phyloP scores from a whole-genome alignment of 1,140 invertebrate species.

The Manduca sexta region DNA sequence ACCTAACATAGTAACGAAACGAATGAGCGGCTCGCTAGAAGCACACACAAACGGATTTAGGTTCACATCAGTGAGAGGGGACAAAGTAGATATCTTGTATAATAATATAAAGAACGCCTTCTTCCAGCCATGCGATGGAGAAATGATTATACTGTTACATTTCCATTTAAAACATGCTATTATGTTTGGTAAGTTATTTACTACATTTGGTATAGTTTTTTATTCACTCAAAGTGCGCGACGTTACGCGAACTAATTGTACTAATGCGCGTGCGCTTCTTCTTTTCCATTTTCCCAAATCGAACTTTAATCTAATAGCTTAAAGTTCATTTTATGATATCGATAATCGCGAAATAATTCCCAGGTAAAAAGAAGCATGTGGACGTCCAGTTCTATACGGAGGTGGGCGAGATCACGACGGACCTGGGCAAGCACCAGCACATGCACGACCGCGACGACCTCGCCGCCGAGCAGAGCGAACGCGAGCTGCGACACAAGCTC shows the following conservation, averaged over 20 bases:
- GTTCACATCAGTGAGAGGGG: slow-evolving; percentile 97
- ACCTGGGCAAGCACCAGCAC: slow-evolving; percentile 99
- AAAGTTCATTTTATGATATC: no score
- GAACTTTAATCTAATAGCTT: no score
- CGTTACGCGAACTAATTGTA: no score
- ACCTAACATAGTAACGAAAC: slow-evolving; percentile 98
- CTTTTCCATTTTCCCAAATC: no score
- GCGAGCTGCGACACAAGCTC: slow-evolving; percentile 96
- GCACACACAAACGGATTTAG: slow-evolving; percentile 98
- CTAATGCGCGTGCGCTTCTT: no score
- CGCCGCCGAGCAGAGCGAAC: slow-evolving; percentile 97
- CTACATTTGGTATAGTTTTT: neutral
- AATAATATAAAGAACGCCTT: slow-evolving; percentile 99
- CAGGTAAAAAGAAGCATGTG: slow-evolving; percentile 95
- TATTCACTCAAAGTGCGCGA: no score
- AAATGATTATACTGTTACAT: slow-evolving; percentile 99
- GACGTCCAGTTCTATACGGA: slow-evolving; percentile 99
- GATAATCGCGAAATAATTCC: no score
- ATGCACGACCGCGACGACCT: slow-evolving; percentile 99
- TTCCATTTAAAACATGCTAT: slow-evolving; percentile 99
- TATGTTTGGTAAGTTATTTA: slow-evolving; percentile 86
- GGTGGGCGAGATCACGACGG: slow-evolving; percentile 99
- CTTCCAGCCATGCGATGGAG: slow-evolving; percentile 99
- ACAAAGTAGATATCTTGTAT: slow-evolving; percentile 99
- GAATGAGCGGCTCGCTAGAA: slow-evolving; percentile 96